Evolutionary conservation across 2,113 vertebrate genomes (phyloP).

Genomic region (Myiozetetes cayanensis): DNA sequence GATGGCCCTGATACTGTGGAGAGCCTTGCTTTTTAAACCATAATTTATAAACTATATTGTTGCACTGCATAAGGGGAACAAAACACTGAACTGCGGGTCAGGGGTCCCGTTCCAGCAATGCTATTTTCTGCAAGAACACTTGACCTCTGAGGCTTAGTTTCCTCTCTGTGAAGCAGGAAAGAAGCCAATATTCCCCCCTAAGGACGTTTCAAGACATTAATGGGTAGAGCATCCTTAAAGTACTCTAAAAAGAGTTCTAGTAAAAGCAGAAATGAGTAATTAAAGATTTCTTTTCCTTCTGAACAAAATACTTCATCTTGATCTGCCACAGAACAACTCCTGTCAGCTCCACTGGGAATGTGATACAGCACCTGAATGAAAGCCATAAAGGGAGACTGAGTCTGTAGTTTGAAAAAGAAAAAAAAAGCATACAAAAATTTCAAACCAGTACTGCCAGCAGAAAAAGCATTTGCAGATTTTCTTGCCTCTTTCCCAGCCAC

Average conservation of each 20-base stretch:
- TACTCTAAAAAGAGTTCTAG: not conserved
- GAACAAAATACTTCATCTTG: not conserved
- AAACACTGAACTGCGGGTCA: not conserved
- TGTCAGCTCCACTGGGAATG: not conserved
- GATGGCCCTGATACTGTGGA: not conserved
- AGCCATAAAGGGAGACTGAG: not conserved
- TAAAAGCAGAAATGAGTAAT: conserved; percentile 13
- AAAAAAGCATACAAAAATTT: not conserved
- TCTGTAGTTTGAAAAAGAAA: not conserved
- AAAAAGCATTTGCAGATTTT: not conserved
- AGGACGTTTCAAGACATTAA: not conserved
- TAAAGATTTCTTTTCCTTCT: not conserved
- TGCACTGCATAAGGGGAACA: not conserved
- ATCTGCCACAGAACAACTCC: not conserved
- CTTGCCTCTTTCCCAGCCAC: not conserved
- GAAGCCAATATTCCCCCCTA: not conserved
- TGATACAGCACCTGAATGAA: not conserved
- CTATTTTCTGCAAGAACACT: not conserved
- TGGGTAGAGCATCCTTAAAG: not conserved
- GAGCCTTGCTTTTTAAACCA: not conserved
- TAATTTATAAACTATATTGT: not conserved
- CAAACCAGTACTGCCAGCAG: not conserved
- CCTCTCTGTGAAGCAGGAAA: not conserved
- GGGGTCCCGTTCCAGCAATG: not conserved
- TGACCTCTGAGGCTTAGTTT: not conserved